These are phyloP conservation scores for Mustela nigripes DNA, from an alignment of 2,113 vertebrate genomes.

Conservation along the genomic window DNA sequence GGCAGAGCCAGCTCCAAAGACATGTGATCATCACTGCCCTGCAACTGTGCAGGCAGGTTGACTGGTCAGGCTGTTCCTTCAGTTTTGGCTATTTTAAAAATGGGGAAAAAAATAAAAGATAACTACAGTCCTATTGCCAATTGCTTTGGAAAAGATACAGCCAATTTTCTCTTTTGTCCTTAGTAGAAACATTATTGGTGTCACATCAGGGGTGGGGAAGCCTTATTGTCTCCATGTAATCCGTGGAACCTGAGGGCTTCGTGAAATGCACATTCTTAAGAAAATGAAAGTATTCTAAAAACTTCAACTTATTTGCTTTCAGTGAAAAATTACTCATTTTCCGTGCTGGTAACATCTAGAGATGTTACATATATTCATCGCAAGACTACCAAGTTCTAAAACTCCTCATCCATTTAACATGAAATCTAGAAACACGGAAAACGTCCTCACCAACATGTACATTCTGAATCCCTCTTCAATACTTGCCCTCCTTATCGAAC, in stretches of 20 bases:
- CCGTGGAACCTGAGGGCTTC: neutral
- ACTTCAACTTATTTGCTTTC: neutral
- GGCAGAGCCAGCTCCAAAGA: neutral
- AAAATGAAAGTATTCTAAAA: constrained; percentile 38
- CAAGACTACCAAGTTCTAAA: neutral
- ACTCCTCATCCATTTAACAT: constrained; percentile 18
- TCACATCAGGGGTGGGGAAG: neutral
- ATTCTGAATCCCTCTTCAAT: neutral
- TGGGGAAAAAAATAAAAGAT: constrained; percentile 23
- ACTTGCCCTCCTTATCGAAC: neutral
- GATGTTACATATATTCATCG: neutral
- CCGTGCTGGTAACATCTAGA: neutral
- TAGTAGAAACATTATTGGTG: neutral
- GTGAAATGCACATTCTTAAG: neutral
- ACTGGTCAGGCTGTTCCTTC: constrained; percentile 67
- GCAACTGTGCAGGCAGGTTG: constrained; percentile 57
- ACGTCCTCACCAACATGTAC: neutral
- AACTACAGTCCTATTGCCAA: constrained; percentile 21
- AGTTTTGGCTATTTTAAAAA: constrained; percentile 66
- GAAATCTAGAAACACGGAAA: constrained; percentile 6
- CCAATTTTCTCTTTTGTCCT: constrained; percentile 57
- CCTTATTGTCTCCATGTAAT: neutral
- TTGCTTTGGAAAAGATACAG: constrained; percentile 41
- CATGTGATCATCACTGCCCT: neutral
- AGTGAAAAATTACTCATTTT: neutral